Evolutionary conservation across 1,140 invertebrate genomes (phyloP).

Genomic region (Cyphomyrmex costatus): DNA sequence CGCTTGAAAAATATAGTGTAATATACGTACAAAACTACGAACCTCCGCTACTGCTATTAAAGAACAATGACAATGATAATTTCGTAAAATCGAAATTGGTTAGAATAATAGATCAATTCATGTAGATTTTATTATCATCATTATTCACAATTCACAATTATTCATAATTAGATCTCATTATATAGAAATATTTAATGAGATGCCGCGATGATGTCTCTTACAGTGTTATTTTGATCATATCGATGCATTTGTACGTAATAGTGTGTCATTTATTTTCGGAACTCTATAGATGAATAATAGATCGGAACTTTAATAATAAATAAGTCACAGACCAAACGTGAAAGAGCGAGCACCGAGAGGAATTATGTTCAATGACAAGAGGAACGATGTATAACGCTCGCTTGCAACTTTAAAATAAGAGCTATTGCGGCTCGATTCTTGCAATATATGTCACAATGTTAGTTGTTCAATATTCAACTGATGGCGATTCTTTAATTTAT

Average conservation of each 20-base stretch:
- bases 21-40: conserved; percentile 5
- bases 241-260: not conserved
- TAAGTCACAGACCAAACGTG: not conserved
- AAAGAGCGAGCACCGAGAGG: not conserved
- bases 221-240: not conserved
- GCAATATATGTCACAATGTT: not conserved
- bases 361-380: not conserved
- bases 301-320: not conserved
- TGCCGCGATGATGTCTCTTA: not conserved
- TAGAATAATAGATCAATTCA: not conserved
- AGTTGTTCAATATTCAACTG: not conserved
- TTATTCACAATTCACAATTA: no score
- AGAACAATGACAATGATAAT: conserved; percentile 15
- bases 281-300: not conserved
- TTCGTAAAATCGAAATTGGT: not conserved
- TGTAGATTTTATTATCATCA: no score
- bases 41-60: not conserved
- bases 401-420: conserved; percentile 6
- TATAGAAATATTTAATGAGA: not conserved
- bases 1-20: not conserved
- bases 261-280: not conserved
- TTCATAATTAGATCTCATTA: not conserved
- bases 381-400: not conserved
- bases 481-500: conserved; percentile 4
- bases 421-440: not conserved